Percentiles rank a stretch among this genome's conserved stretches.
Conservation (phyloP, 2,797 vertebrate genomes). For the Chelmon rostratus region DNA sequence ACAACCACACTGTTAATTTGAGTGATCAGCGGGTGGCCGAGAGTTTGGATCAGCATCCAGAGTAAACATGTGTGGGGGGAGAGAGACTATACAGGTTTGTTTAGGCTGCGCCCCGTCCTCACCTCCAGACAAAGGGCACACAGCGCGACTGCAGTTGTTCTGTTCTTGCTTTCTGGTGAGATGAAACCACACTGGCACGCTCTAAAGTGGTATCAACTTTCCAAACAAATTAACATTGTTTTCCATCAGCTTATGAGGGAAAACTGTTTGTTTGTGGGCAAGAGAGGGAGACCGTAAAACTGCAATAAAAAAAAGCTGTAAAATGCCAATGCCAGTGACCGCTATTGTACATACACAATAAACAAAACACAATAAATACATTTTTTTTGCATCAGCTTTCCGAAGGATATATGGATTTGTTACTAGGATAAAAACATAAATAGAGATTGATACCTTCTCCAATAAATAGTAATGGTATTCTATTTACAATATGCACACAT, state of each 20-base stretch:
- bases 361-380: conserved; percentile 85
- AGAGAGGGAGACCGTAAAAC: conserved; percentile 44
- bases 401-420: conserved; percentile 78
- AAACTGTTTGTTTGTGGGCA: conserved; percentile 49
- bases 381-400: conserved; percentile 73
- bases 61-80: conserved; percentile 59
- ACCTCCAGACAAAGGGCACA: conserved; percentile 58
- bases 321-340: conserved; percentile 56
- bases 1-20: conserved; percentile 72
- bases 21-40: conserved; percentile 68
- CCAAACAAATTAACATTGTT: conserved; percentile 59
- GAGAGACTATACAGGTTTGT: conserved; percentile 59
- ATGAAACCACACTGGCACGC: conserved; percentile 55
- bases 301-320: conserved; percentile 30
- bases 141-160: conserved; percentile 48
- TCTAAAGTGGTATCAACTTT: conserved; percentile 57
- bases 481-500: conserved; percentile 96
- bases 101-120: conserved; percentile 68
- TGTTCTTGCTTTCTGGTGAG: conserved; percentile 56
- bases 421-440: conserved; percentile 85
- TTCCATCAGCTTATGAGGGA: conserved; percentile 47
- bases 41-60: conserved; percentile 66
- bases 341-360: conserved; percentile 65
- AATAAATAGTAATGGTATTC: conserved; percentile 95
- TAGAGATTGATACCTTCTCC: conserved; percentile 88